Evolutionary conservation across 2,888 invertebrate species (phyloP).

Genomic region (Conomelus anceps): DNA sequence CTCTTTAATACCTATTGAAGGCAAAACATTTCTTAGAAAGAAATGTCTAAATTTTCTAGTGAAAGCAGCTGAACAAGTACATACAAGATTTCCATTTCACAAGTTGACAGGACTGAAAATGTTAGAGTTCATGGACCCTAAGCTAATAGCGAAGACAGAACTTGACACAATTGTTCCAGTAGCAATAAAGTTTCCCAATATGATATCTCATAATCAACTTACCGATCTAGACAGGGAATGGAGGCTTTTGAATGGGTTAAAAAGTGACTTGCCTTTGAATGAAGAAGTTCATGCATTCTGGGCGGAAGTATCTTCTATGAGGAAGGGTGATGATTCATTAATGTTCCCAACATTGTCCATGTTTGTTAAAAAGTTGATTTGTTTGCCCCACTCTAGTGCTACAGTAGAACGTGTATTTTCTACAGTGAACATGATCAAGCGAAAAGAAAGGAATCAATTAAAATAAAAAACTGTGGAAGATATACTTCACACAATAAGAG

Average conservation of each 20-base stretch:
- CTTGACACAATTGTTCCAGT: not conserved
- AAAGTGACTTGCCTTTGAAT: not conserved
- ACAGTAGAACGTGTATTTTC: not conserved
- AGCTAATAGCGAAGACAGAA: too few species aligned
- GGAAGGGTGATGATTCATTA: not conserved
- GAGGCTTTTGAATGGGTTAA: not conserved
- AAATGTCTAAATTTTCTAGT: constrained; percentile 5
- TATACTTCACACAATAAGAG: too few species aligned
- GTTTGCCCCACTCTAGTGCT: constrained; percentile 7
- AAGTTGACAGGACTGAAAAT: not conserved
- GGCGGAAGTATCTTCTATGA: not conserved
- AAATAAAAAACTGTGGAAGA: too few species aligned
- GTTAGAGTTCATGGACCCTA: not conserved
- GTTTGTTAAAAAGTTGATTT: not conserved
- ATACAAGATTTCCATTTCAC: not conserved
- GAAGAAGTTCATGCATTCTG: not conserved
- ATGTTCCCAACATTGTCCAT: not conserved
- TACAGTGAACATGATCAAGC: not conserved
- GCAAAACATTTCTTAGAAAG: not conserved
- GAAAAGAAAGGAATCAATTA: constrained; percentile 1
- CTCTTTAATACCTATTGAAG: not conserved
- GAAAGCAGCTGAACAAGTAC: not conserved
- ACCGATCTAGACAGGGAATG: not conserved
- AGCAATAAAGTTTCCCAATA: not conserved
- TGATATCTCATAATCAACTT: not conserved